A percentile compares a stretch with the other conserved stretches of the same genome.
phyloP scores from a whole-genome alignment of 2,797 vertebrate genomes.

The Chromis chromis region DNA sequence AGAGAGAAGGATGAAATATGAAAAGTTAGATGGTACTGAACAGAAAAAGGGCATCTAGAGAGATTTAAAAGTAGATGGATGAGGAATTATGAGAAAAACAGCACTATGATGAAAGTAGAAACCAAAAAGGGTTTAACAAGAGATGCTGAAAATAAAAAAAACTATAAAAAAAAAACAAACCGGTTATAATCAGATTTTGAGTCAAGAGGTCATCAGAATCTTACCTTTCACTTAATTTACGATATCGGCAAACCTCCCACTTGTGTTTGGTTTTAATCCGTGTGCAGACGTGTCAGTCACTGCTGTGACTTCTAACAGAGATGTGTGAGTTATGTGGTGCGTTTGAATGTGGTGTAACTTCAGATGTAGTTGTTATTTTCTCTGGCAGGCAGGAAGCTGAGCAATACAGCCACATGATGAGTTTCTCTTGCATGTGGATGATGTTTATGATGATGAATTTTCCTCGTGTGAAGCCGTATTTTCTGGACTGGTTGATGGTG shows the following conservation, averaged over 20 bases:
- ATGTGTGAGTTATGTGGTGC: conserved; percentile 24
- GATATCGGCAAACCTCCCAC: neutral
- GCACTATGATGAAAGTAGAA: neutral
- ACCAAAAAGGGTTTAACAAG: neutral
- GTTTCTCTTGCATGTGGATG: conserved; percentile 16
- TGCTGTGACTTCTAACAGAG: neutral
- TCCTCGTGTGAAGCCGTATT: conserved; percentile 13
- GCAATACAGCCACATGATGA: conserved; percentile 6
- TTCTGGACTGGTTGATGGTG: neutral
- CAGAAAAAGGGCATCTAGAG: neutral
- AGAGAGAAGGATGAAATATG: neutral
- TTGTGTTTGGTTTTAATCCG: conserved; percentile 14
- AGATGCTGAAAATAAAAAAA: neutral
- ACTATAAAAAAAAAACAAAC: neutral
- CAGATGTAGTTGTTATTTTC: conserved; percentile 33
- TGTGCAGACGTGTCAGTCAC: neutral
- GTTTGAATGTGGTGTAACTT: conserved; percentile 21
- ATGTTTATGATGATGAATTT: conserved; percentile 54
- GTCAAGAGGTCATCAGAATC: neutral
- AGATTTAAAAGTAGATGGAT: neutral
- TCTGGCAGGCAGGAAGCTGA: conserved; percentile 12
- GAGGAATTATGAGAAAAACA: neutral
- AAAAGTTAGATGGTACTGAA: neutral
- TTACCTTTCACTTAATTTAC: neutral
- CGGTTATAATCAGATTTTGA: neutral